Conservation (phyloP, 1,140 invertebrate species). For the Aphelenchoides avenae region DNA sequence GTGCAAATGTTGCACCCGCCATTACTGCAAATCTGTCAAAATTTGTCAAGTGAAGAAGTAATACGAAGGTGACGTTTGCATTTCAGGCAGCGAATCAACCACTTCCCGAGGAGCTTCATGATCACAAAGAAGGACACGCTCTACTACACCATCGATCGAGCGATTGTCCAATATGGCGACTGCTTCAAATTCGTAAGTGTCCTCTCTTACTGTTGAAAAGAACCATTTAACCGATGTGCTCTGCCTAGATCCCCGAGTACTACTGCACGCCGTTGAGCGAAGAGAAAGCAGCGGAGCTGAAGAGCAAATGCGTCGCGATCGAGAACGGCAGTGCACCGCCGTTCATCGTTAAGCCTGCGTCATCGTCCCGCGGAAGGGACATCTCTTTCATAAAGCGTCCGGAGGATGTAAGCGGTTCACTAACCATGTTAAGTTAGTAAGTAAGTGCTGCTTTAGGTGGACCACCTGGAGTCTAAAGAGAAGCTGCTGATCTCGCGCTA, state of each 20-base stretch:
- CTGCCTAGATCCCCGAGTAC: conserved; percentile 51
- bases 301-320: conserved; percentile 13
- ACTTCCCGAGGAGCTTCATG: conserved; percentile 39
- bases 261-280: conserved; percentile 46
- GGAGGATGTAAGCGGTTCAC: conserved; percentile 19
- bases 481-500: conserved; percentile 68
- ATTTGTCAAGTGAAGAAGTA: not conserved
- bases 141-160: conserved; percentile 33
- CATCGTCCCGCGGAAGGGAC: conserved; percentile 47
- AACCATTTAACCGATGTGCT: not conserved
- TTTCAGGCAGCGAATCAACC: conserved; percentile 39
- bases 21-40: conserved; percentile 3
- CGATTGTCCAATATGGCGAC: conserved; percentile 26
- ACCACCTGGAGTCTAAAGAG: conserved; percentile 34
- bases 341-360: conserved; percentile 53
- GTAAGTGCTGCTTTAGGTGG: conserved; percentile 26
- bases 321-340: conserved; percentile 13
- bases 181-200: conserved; percentile 44
- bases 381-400: conserved; percentile 38
- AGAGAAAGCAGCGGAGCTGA: conserved; percentile 15
- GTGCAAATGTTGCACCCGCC: too few species aligned
- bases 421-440: not conserved
- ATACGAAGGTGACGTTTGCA: not conserved
- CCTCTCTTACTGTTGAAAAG: conserved; percentile 1
- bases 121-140: conserved; percentile 42